Evolutionary conservation across 2,797 vertebrate species (phyloP).

Genomic region (Mionectes olivaceus): DNA sequence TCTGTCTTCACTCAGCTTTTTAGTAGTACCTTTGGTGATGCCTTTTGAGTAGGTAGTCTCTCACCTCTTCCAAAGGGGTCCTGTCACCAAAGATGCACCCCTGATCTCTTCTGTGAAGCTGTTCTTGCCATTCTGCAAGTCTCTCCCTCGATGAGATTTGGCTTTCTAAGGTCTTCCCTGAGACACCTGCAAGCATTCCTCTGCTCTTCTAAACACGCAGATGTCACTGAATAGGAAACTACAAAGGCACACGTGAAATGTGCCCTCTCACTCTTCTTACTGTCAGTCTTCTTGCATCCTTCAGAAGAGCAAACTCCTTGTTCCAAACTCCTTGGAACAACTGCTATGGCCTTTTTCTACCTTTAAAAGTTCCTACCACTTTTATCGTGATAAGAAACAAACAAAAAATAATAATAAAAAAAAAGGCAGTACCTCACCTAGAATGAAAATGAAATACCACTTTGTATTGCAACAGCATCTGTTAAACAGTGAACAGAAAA

Average conservation of each 20-base stretch:
- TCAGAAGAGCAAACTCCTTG: neutral
- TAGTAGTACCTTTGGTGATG: neutral
- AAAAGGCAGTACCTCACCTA: neutral
- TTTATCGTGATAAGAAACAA: neutral
- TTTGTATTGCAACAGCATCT: slow-evolving; percentile 15
- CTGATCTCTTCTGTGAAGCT: neutral
- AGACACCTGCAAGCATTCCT: neutral
- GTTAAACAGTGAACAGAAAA: neutral
- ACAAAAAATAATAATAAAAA: neutral
- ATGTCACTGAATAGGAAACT: neutral
- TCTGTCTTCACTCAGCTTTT: neutral
- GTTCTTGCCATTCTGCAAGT: neutral
- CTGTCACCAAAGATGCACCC: neutral
- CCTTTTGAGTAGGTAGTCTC: neutral
- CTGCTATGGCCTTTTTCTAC: neutral
- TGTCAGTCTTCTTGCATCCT: neutral
- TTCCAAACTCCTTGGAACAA: neutral
- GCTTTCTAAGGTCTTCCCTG: neutral
- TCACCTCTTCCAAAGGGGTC: neutral
- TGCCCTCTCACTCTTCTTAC: neutral
- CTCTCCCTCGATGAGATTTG: neutral
- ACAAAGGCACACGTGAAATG: neutral
- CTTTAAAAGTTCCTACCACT: neutral
- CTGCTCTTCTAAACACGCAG: neutral
- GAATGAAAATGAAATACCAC: neutral